phyloP scores from a whole-genome alignment of 2,888 invertebrate genomes.

The Carpatolechia fugitivella region DNA sequence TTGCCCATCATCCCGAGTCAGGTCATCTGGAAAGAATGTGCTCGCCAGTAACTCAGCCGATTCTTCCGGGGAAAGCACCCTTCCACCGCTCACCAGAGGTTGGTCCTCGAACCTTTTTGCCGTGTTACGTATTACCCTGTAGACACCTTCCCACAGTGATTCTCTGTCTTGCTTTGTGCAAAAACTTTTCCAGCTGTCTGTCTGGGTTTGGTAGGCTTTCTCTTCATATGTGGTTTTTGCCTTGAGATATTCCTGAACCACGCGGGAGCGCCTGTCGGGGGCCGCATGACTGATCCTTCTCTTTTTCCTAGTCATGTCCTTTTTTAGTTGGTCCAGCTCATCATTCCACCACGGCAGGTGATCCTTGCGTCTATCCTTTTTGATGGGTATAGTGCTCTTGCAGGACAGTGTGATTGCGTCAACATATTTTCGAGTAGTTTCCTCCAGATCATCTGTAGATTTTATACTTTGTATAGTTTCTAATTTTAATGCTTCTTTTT shows the following conservation, averaged over 20 bases:
- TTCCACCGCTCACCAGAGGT: neutral
- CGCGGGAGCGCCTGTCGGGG: neutral
- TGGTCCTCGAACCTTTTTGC: neutral
- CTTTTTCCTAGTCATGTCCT: neutral
- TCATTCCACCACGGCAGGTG: conserved; percentile 2
- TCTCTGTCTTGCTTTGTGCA: neutral
- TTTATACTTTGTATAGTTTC: neutral
- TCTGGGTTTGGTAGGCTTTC: neutral
- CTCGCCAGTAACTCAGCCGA: neutral
- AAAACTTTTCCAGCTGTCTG: neutral
- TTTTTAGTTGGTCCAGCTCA: neutral
- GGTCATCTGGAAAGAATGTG: neutral
- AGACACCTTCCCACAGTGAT: neutral
- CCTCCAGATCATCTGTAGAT: neutral
- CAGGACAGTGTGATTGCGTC: neutral
- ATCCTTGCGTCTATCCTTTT: neutral
- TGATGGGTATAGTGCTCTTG: neutral
- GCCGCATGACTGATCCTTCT: neutral
- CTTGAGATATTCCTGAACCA: neutral
- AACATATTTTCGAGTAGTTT: neutral
- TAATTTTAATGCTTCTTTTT: neutral
- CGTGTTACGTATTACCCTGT: neutral
- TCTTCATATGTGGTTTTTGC: conserved; percentile 2
- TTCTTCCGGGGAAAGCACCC: neutral
- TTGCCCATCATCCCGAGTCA: neutral